Conservation (phyloP, 2,888 invertebrate genomes). For the Xestia c-nigrum region DNA sequence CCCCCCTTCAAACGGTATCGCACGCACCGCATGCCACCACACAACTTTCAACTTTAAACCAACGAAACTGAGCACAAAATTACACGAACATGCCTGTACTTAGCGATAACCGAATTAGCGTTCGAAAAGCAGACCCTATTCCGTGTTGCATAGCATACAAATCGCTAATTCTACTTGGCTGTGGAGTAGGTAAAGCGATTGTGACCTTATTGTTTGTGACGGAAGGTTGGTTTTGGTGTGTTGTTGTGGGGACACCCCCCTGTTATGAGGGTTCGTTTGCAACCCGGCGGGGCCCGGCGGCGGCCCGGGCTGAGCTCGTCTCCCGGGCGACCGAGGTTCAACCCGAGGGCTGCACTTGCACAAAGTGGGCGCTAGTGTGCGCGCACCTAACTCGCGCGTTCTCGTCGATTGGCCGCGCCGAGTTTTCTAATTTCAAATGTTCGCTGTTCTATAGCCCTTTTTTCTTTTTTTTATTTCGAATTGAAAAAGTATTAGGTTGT, state of each 20-base stretch:
- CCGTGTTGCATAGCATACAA: constrained; percentile 85
- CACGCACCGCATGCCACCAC: constrained; percentile 53
- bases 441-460: constrained; percentile 56
- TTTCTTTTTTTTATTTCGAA: constrained; percentile 50
- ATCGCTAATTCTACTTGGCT: constrained; percentile 81
- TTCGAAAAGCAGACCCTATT: constrained; percentile 87
- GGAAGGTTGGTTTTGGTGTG: constrained; percentile 68
- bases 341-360: constrained; percentile 82
- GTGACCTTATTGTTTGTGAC: constrained; percentile 36
- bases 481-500: constrained; percentile 65
- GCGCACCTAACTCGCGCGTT: constrained; percentile 73
- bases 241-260: constrained; percentile 23
- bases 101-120: constrained; percentile 86
- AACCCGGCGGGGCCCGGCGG: constrained; percentile 73
- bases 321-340: constrained; percentile 83
- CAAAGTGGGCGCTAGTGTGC: constrained; percentile 76
- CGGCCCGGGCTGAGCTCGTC: constrained; percentile 86
- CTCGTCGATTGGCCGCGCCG: constrained; percentile 68
- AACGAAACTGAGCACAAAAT: constrained; percentile 65
- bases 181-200: constrained; percentile 53
- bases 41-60: constrained; percentile 67
- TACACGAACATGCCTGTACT: constrained; percentile 61
- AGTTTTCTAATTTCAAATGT: constrained; percentile 74
- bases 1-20: constrained; percentile 65
- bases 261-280: constrained; percentile 78